Evolutionary conservation across 2,888 invertebrate genomes (phyloP).

Genomic region (Rapana venosa): DNA sequence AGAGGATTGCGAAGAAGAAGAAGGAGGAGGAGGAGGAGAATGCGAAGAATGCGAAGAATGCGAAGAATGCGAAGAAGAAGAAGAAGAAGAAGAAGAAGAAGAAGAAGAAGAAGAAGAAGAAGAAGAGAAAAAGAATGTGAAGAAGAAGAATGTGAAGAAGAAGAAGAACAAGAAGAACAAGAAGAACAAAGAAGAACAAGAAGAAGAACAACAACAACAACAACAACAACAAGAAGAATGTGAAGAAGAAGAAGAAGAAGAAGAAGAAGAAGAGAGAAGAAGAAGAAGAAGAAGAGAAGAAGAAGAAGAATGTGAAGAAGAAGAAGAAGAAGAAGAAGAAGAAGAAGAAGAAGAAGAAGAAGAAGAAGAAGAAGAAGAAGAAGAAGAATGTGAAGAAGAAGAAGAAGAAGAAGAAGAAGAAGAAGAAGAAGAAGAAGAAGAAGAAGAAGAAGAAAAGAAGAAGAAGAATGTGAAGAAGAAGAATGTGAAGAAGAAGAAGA

Average conservation of each 20-base stretch:
- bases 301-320: too few species aligned
- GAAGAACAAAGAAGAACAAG: neutral
- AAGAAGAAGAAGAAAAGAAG: neutral
- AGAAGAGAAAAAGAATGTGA: too few species aligned
- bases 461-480: too few species aligned
- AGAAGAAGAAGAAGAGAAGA: neutral
- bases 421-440: neutral
- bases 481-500: too few species aligned
- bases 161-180: neutral
- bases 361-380: neutral
- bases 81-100: neutral
- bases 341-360: neutral
- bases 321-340: neutral
- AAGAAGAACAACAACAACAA: neutral
- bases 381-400: too few species aligned
- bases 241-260: too few species aligned
- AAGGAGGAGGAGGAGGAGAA: too few species aligned
- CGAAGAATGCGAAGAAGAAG: too few species aligned
- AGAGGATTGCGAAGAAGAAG: too few species aligned
- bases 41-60: too few species aligned
- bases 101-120: neutral
- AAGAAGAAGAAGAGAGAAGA: neutral
- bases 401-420: slow-evolving; percentile 2
- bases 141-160: too few species aligned
- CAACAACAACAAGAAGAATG: neutral